A percentile compares a stretch with the other conserved stretches of the same genome.
These are phyloP conservation scores for Chelonoidis abingdonii DNA, from an alignment of 2,113 vertebrate genomes.

Conservation along the genomic window DNA sequence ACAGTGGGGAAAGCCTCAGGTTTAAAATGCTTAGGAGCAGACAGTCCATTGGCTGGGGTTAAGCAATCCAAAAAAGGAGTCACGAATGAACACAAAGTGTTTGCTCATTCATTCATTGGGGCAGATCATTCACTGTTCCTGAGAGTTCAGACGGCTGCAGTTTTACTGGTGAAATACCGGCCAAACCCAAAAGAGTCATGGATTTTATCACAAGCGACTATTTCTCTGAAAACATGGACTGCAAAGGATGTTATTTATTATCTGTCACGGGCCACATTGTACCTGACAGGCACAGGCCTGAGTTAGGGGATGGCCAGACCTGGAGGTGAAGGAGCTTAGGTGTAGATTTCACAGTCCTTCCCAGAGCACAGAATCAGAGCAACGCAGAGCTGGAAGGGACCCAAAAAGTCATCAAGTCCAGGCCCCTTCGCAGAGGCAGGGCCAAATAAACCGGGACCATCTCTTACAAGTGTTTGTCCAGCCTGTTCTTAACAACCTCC, in stretches of 20 bases:
- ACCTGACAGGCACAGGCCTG: neutral
- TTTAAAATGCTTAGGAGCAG: neutral
- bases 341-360: neutral
- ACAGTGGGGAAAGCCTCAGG: no score
- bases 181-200: neutral
- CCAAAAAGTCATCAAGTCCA: neutral
- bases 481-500: no score
- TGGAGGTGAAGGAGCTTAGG: neutral
- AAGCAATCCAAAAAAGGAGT: neutral
- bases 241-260: neutral
- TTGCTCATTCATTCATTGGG: neutral
- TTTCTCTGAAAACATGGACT: neutral
- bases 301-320: neutral
- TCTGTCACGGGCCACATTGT: neutral
- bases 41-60: neutral
- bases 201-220: neutral
- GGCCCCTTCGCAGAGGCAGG: neutral
- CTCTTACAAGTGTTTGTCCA: neutral
- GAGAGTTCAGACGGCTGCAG: neutral
- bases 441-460: neutral
- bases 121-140: neutral
- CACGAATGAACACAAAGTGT: neutral
- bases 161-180: neutral
- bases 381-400: neutral
- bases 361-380: neutral